Base-by-base conservation (phyloP, 37 sponge, comb jelly and placozoan species). In the Aplysina aerophoba region DNA sequence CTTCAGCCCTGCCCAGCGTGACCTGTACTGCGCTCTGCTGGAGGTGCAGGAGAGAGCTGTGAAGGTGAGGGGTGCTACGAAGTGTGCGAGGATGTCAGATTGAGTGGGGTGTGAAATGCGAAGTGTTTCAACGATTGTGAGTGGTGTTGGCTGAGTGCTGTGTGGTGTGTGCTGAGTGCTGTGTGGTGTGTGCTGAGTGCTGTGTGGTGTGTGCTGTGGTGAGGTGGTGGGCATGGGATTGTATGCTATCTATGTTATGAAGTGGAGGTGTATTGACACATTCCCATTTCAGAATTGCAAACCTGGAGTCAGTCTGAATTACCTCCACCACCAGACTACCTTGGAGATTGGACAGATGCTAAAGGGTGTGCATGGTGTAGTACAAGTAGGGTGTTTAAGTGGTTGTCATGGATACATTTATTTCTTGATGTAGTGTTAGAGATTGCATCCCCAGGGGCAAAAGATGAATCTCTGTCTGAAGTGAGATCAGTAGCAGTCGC, bases 1-100 rank as follows among this genome's bases (percentile, higher is more conserved):
- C 35, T 95, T 95, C 73, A 86, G 88, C 16, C n/a, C 87, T 60
- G 75, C 91, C 35, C 95, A 95, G 81, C 35, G 82, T 68, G 88
- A 89, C 37, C 85, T 95, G 24, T 95, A 95, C 81, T 88, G 90
- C 64, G 79, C 79, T 37, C 55, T 95, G 16, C 55, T 86, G 58
- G 54, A 28, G 13, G 82, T 87, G 71, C 68, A 66, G 38, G 14
- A 65, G 68, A 8, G 1, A 25, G 54, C 53, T 33, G 27, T 83
- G 17, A 33, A 65, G 25, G 68, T 83, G 27, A 22, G 25, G 13
- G 12, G n/a, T 34, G 21, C 64, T 8, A 6, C 20, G 20, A 36
- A n/a, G 34, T 30, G 34, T 72, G 73, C 15, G 73, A 30, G 36
- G 5, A 5, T 21, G 73, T 73, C 36, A 17, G n/a, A 38, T 0